Percentiles rank a stretch among this genome's conserved stretches.
These are phyloP conservation scores for Helicoverpa zea DNA, from an alignment of 1,140 invertebrate genomes.

Conservation along the genomic window DNA sequence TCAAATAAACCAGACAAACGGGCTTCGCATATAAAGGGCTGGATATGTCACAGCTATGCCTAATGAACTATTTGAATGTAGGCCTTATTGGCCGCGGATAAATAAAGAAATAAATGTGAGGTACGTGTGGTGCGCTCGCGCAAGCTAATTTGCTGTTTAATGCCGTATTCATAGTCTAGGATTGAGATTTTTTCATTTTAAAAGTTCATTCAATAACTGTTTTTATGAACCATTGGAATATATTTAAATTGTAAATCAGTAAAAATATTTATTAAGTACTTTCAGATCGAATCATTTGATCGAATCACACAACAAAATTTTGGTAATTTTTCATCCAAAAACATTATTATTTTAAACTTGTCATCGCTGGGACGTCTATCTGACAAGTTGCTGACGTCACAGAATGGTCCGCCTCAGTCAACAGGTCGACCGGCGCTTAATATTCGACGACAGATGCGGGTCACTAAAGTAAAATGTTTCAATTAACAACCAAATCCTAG, in stretches of 20 bases:
- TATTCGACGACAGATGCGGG: slow-evolving; percentile 31
- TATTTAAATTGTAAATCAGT: too few relatives aligned
- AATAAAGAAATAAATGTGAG: slow-evolving; percentile 81
- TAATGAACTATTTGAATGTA: slow-evolving; percentile 86
- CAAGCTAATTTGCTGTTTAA: slow-evolving; percentile 81
- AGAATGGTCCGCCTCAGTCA: slow-evolving; percentile 17
- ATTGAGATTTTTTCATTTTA: too few relatives aligned
- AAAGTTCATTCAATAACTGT: too few relatives aligned
- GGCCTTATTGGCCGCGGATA: slow-evolving; percentile 79
- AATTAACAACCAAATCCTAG: background rate
- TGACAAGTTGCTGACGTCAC: background rate
- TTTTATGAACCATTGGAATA: too few relatives aligned
- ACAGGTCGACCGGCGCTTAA: slow-evolving; percentile 5
- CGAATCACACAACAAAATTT: too few relatives aligned
- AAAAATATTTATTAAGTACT: too few relatives aligned
- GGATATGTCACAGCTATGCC: slow-evolving; percentile 68
- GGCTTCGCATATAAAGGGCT: slow-evolving; percentile 80
- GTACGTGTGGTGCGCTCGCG: slow-evolving; percentile 66
- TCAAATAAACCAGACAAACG: slow-evolving; percentile 77
- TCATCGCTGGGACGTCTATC: background rate
- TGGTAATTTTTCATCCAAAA: too few relatives aligned
- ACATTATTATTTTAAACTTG: background rate
- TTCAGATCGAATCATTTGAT: too few relatives aligned
- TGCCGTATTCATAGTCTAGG: slow-evolving; percentile 61
- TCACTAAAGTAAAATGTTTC: slow-evolving; percentile 18